Evolutionary conservation across 2,888 invertebrate species (phyloP).

Genomic region (Hemaris fuciformis): DNA sequence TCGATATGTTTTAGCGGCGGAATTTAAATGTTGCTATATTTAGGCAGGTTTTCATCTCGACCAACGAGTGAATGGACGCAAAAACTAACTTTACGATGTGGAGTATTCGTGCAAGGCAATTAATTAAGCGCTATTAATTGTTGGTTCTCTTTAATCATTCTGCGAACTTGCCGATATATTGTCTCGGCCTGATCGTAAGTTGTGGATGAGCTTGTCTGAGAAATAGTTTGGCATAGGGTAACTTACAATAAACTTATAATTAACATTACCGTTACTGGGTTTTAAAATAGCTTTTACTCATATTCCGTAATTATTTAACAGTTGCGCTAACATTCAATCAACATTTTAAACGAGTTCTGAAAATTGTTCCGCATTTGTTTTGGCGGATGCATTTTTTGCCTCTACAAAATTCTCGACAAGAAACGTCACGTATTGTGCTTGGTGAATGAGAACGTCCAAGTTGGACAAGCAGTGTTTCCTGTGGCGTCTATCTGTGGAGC

Average conservation of each 20-base stretch:
- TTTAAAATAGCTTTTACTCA: not conserved
- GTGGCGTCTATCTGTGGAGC: constrained; percentile 50
- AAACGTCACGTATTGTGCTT: not conserved
- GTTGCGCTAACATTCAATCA: not conserved
- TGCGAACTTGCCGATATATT: not conserved
- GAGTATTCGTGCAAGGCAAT: constrained; percentile 50
- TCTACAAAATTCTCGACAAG: not conserved
- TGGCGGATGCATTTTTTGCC: not conserved
- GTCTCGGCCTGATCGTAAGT: not conserved
- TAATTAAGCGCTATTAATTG: constrained; percentile 68
- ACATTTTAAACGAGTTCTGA: not conserved
- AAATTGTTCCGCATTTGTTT: not conserved
- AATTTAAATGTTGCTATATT: constrained; percentile 41
- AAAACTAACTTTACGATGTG: not conserved
- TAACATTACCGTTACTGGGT: not conserved
- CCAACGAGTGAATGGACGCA: not conserved
- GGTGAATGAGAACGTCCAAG: constrained; percentile 18
- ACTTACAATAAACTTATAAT: not conserved
- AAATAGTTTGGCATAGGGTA: not conserved
- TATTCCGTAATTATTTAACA: not conserved
- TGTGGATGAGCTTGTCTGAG: no score
- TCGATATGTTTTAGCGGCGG: constrained; percentile 27
- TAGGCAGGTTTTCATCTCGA: constrained; percentile 37
- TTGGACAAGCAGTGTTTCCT: constrained; percentile 66
- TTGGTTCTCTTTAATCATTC: constrained; percentile 49